A percentile compares a stretch with the other conserved stretches of the same genome.
Conservation (phyloP, 2,113 vertebrate species). For the Odobenus rosmarus region DNA sequence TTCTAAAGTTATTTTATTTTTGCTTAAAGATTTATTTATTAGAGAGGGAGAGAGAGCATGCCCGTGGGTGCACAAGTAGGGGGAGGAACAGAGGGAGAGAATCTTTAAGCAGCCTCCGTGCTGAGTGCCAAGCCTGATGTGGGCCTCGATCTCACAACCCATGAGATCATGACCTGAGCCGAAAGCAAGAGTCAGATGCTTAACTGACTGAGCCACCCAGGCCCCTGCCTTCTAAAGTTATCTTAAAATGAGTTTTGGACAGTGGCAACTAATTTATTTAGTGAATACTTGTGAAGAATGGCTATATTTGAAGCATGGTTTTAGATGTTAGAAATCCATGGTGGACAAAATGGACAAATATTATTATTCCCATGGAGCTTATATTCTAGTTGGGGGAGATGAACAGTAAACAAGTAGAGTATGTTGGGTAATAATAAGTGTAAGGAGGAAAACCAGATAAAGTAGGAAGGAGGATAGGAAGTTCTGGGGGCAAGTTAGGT, state of each 20-base stretch:
- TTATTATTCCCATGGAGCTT: background rate
- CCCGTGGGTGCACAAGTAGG: background rate
- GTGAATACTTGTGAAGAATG: background rate
- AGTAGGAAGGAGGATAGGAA: background rate
- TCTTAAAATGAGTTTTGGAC: constrained; percentile 11
- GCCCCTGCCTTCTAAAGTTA: background rate
- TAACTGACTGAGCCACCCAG: background rate
- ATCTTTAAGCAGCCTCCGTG: background rate
- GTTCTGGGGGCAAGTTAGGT: too few species aligned
- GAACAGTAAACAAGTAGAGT: background rate
- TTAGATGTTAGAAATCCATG: background rate
- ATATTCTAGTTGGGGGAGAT: background rate
- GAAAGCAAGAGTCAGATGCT: background rate
- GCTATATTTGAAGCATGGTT: background rate
- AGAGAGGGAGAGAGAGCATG: background rate
- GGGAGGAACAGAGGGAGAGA: background rate
- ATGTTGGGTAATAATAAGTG: background rate
- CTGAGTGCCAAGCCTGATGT: background rate
- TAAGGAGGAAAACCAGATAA: background rate
- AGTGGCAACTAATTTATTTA: background rate
- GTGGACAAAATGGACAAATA: background rate
- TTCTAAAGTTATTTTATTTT: background rate
- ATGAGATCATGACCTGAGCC: background rate
- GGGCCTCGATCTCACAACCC: background rate
- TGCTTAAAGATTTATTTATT: background rate